Percentiles rank a stretch among this genome's conserved stretches.
These are phyloP conservation scores for Enteromius treurensis DNA, from an alignment of 2,797 vertebrate species.

Conservation along the genomic window DNA sequence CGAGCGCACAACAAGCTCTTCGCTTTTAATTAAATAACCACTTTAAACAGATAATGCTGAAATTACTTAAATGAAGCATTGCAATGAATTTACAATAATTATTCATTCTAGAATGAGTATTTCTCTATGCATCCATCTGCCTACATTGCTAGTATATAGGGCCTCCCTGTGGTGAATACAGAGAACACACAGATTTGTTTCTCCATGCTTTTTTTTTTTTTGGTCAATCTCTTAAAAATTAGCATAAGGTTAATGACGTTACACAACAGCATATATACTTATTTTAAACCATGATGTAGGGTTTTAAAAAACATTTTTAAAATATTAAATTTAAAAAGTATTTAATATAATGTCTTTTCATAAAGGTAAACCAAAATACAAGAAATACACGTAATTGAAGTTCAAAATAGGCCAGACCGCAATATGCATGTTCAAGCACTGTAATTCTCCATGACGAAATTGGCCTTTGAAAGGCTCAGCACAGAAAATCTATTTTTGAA, in stretches of 20 bases:
- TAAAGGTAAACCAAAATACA: neutral
- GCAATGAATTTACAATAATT: neutral
- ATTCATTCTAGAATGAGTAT: neutral
- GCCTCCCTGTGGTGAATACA: conserved; percentile 43
- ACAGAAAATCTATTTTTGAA: conserved; percentile 60
- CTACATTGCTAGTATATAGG: conserved; percentile 2
- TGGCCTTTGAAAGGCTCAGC: conserved; percentile 44
- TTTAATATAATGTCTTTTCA: neutral
- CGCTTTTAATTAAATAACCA: conserved; percentile 25
- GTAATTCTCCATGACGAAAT: conserved; percentile 49
- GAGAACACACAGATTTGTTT: conserved; percentile 29
- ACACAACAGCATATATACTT: neutral
- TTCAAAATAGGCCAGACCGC: neutral
- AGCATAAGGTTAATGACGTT: neutral
- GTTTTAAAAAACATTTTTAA: neutral
- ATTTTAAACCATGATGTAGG: neutral
- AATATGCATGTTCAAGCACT: conserved; percentile 31
- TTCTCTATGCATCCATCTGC: neutral
- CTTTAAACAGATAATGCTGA: conserved; percentile 14
- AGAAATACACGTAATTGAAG: neutral
- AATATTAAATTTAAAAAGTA: no score
- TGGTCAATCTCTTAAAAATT: neutral
- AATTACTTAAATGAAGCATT: neutral
- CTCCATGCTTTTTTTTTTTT: neutral
- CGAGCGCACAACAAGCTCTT: neutral